Evolutionary conservation across 1,140 invertebrate genomes (phyloP).

Genomic region (Amyelois transitella): DNA sequence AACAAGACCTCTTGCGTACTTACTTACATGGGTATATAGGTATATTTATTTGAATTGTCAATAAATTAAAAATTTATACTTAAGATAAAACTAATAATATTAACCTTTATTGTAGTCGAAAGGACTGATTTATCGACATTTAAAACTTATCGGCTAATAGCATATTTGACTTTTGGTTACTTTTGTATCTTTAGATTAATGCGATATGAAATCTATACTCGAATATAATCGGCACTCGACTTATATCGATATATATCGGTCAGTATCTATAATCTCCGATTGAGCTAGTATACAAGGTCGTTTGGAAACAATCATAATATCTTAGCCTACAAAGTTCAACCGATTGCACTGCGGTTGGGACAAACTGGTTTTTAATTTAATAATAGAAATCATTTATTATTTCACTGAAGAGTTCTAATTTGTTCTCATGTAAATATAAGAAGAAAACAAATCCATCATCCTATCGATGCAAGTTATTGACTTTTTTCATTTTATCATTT

Average conservation of each 20-base stretch:
- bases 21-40: too few species aligned
- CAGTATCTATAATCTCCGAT: not conserved
- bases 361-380: not conserved
- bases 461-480: too few species aligned
- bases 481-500: too few species aligned
- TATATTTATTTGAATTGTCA: too few species aligned
- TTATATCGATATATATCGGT: not conserved
- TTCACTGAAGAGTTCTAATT: too few species aligned
- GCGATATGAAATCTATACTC: not conserved
- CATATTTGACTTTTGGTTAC: not conserved
- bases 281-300: not conserved
- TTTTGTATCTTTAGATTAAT: not conserved
- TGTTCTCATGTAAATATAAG: too few species aligned
- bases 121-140: not conserved
- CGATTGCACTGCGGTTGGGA: not conserved
- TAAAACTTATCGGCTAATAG: not conserved
- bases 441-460: too few species aligned
- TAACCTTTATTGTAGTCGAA: too few species aligned
- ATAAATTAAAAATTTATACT: too few species aligned
- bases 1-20: too few species aligned
- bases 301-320: not conserved
- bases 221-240: not conserved
- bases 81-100: too few species aligned
- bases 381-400: not conserved
- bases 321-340: not conserved